Base-by-base conservation (phyloP, 2,797 vertebrate species). In the Chiloscyllium punctatum region DNA sequence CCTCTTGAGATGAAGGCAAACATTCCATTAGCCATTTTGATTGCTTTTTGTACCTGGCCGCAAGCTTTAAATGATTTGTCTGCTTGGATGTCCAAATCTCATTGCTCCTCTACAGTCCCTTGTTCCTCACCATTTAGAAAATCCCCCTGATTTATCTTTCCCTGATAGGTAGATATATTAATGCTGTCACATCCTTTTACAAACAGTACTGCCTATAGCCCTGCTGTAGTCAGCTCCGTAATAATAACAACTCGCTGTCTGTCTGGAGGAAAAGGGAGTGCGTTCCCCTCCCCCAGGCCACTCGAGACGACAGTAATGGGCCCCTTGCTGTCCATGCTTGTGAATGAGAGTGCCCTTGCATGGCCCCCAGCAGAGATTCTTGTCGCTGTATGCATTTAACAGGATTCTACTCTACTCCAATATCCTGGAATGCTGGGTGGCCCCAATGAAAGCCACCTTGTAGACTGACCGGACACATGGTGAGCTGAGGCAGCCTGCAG, bases 1-100 rank as follows among this genome's bases (percentile, higher is more conserved):
- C 87, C 82, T 33, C 53, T 66, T 62, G 87, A 90, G 87, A 90
- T 33, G 62, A 90, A 90, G 82, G 30, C 87, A 53, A 90, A 90
- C 87, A 90, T 62, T 88, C 86, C 48, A 51, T 88, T 88, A 57
- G 86, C 51, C 48, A 53, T n/a, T n/a, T 62, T n/a, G 87, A 90
- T 62, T 33, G 87, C 4, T 62, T 90, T 66, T 90, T 90, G 53
- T 90, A n/a, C 2, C 53, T 62, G 27, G 53, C 79, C 5, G 15
- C 27, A 16, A 33, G 87, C 27, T n/a, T 66, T 66, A n/a, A 62
- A 33, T 90, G 87, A 62, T 90, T 90, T 90, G 25, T 62, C 30
- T 27, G 15, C 53, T 90, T n/a, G 87, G 9, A n/a, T 30, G 33
- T 53, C 13, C 51, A 57, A n/a, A 90, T 16, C 87, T 33, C 53